Base-by-base conservation (phyloP, 2,888 invertebrate species). In the Tenodera sinensis region DNA sequence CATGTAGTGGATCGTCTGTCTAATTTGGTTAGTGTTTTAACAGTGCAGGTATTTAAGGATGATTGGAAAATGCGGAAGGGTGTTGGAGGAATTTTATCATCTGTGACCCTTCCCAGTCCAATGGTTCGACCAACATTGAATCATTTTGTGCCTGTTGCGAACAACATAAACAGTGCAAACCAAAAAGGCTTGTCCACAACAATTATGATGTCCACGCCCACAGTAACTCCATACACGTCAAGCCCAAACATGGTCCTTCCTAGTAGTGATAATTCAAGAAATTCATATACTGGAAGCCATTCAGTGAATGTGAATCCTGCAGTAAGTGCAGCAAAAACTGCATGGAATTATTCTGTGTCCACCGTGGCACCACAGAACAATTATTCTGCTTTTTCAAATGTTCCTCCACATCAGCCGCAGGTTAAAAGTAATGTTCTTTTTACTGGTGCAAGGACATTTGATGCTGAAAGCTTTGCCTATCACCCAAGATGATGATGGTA, bases 1-100 rank as follows among this genome's bases (percentile, higher is more conserved):
- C 94, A 94, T 91, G 94, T 96, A 27, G 94, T 94, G 91, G 94
- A 94, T 91, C 94, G 95, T 88, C 93, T 96, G 6, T 94, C 94
- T 30, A 94, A 93, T 89, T 92, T 95, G 42, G 94, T 95, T 27
- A 93, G 94, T 25, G 93, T 93, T 30, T 93, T 96, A 30, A 95
- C 94, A 3, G 94, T 96, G 83, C 95, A 95, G 92, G 94, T 95
- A 90, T 92, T 92, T 83, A 90, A 90, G 82, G 90, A 90, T 87
- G 89, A 90, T 25, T 90, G 90, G 90, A 83, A 87, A 30, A 30
- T 88, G 30, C 83, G 90, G n/a, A 85, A 86, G 30, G 30, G 83
- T 42, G 85, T 83, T 27, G 83, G 82, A 27, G n/a, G 28, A 47
- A 47, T 84, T 30, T 14, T 71, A 15, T 25, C 86, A 14, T 25